A percentile compares a stretch with the other conserved stretches of the same genome.
Evolutionary conservation across 2,888 invertebrate genomes (phyloP).

Genomic region (Ecdyonurus torrentis): DNA sequence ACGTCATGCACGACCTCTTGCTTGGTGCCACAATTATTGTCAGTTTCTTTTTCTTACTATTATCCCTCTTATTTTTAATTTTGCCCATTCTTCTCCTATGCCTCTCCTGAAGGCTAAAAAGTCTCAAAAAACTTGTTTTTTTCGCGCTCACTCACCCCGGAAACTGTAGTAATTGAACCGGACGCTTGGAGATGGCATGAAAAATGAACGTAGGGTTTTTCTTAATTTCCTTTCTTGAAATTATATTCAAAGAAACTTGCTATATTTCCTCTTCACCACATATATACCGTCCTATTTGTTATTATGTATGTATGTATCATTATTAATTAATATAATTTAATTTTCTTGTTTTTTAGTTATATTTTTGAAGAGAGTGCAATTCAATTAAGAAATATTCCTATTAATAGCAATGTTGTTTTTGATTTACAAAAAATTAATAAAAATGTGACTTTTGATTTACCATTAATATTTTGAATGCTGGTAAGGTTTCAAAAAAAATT

Average conservation of each 20-base stretch:
- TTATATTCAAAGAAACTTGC: conserved; percentile 6
- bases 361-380: no score
- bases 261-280: background rate
- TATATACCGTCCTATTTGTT: no score
- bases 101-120: background rate
- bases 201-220: conserved; percentile 23
- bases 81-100: background rate
- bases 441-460: no score
- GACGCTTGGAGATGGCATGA: conserved; percentile 25
- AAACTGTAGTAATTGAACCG: conserved; percentile 8
- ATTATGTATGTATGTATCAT: no score
- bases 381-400: background rate
- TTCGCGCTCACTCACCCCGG: background rate
- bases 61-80: background rate
- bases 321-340: no score
- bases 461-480: no score
- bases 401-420: background rate
- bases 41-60: background rate
- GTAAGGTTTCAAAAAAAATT: no score
- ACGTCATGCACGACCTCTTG: background rate
- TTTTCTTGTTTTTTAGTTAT: no score
- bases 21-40: background rate
- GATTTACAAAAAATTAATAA: background rate
- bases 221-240: conserved; percentile 8
- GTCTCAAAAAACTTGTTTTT: background rate